phyloP scores from a whole-genome alignment of 2,888 invertebrate genomes.

The Volucella zonaria region DNA sequence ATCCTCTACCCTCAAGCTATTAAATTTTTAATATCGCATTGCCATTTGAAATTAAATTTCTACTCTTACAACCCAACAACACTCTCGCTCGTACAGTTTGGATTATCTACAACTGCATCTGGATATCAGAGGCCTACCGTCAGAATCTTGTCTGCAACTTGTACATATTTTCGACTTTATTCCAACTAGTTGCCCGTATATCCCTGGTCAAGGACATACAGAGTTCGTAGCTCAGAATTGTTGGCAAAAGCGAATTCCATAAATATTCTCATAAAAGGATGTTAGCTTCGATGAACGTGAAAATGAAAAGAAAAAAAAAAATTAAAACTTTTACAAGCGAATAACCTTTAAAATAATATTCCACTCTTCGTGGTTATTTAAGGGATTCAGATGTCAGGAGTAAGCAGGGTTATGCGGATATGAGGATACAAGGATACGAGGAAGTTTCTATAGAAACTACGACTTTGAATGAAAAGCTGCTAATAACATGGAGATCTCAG shows the following conservation, averaged over 20 bases:
- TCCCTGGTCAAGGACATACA: slow-evolving; percentile 52
- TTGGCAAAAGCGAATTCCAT: slow-evolving; percentile 58
- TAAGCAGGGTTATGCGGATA: slow-evolving; percentile 1
- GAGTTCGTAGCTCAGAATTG: slow-evolving; percentile 29
- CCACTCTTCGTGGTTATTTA: slow-evolving; percentile 41
- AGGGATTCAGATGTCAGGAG: slow-evolving; percentile 40
- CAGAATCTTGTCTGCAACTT: slow-evolving; percentile 28
- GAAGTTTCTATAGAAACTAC: slow-evolving; percentile 30
- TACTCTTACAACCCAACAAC: not conserved
- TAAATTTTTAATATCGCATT: slow-evolving; percentile 71
- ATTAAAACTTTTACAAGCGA: slow-evolving; percentile 59
- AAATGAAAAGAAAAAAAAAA: not conserved
- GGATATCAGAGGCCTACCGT: slow-evolving; percentile 43
- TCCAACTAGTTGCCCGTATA: slow-evolving; percentile 18
- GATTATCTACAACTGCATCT: slow-evolving; percentile 31
- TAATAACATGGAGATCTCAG: slow-evolving; percentile 58
- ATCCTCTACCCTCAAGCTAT: slow-evolving; percentile 2
- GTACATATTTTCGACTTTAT: not conserved
- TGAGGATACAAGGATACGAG: slow-evolving; percentile 4
- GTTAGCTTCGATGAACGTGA: not conserved
- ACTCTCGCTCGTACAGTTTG: not conserved
- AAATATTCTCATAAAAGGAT: slow-evolving; percentile 51
- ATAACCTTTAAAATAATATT: slow-evolving; percentile 69
- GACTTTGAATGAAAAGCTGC: slow-evolving; percentile 46
- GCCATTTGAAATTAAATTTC: slow-evolving; percentile 71